A percentile compares a stretch with the other conserved stretches of the same genome.
phyloP scores from a whole-genome alignment of 2,888 invertebrate species.

The Argyra leucocephala region DNA sequence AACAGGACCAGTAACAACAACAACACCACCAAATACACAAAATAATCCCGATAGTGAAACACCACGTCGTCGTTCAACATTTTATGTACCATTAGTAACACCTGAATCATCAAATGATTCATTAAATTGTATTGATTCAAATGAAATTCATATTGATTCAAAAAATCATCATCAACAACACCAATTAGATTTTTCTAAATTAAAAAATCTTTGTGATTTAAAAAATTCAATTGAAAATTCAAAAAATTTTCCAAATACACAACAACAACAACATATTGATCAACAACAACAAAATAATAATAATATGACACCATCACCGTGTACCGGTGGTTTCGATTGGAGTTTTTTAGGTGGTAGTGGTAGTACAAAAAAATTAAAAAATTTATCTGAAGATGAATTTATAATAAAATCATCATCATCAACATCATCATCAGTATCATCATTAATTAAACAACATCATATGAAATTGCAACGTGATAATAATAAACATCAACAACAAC shows the following conservation, averaged over 20 bases:
- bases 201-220: slow-evolving; percentile 10
- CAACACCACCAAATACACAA: slow-evolving; percentile 27
- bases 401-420: slow-evolving; percentile 7
- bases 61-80: slow-evolving; percentile 58
- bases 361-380: slow-evolving; percentile 9
- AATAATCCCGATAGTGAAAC: slow-evolving; percentile 43
- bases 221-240: slow-evolving; percentile 10
- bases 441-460: too few species aligned
- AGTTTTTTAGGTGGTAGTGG: slow-evolving; percentile 22
- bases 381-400: not conserved
- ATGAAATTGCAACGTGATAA: not conserved
- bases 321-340: slow-evolving; percentile 39
- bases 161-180: too few species aligned
- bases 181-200: slow-evolving; percentile 5
- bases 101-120: slow-evolving; percentile 14
- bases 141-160: slow-evolving; percentile 14
- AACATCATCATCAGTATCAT: too few species aligned
- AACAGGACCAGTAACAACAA: slow-evolving; percentile 24
- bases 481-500: not conserved
- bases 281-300: too few species aligned
- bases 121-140: slow-evolving; percentile 20
- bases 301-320: slow-evolving; percentile 38
- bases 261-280: not conserved
- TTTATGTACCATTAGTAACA: slow-evolving; percentile 58
- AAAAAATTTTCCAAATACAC: slow-evolving; percentile 11